These are phyloP conservation scores for Zaprionus kolodkinae DNA, from an alignment of 1,140 invertebrate genomes.

Conservation along the genomic window DNA sequence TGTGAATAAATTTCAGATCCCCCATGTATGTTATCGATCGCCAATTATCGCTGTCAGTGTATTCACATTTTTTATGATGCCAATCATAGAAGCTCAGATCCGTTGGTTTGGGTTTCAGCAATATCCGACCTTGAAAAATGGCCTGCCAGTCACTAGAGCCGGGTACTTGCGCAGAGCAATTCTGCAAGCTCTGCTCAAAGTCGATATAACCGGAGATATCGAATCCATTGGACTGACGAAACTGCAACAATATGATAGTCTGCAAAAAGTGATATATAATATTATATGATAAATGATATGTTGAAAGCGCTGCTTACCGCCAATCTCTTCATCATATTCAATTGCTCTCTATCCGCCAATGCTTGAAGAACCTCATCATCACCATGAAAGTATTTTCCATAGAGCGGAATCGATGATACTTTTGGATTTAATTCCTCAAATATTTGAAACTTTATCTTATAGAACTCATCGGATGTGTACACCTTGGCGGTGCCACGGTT, in stretches of 20 bases:
- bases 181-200: conserved; percentile 57
- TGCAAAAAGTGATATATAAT: conserved; percentile 1
- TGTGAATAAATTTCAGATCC: conserved; percentile 62
- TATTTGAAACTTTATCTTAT: neutral
- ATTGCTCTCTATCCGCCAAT: neutral
- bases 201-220: conserved; percentile 71
- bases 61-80: conserved; percentile 28
- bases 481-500: neutral
- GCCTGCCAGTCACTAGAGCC: conserved; percentile 57
- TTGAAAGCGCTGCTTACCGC: neutral
- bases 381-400: neutral
- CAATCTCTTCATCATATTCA: neutral
- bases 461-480: neutral
- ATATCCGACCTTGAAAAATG: conserved; percentile 41
- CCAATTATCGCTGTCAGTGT: conserved; percentile 63
- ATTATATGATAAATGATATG: too few species aligned
- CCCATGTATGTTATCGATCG: conserved; percentile 44
- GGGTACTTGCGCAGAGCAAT: conserved; percentile 23
- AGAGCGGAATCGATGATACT: neutral
- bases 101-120: conserved; percentile 43
- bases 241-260: conserved; percentile 72
- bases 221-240: conserved; percentile 50
- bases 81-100: conserved; percentile 65
- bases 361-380: neutral
- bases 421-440: neutral